A percentile compares a stretch with the other conserved stretches of the same genome.
These are phyloP conservation scores for Pseudoatta argentina DNA, from an alignment of 1,140 invertebrate genomes.

Conservation along the genomic window DNA sequence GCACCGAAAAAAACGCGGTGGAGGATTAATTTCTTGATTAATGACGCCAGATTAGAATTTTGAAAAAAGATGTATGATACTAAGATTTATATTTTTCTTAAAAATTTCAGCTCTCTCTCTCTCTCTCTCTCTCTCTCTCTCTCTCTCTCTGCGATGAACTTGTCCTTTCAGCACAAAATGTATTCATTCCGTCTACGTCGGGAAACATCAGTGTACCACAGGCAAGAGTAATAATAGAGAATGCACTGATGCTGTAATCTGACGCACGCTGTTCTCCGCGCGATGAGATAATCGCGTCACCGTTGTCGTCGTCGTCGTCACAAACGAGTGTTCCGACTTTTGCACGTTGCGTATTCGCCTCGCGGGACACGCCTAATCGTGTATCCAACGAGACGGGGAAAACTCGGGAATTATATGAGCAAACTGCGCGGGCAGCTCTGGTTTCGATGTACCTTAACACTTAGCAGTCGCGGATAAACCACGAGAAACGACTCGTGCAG, in stretches of 20 bases:
- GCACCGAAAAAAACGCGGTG: background rate
- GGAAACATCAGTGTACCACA: background rate
- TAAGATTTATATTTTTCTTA: background rate
- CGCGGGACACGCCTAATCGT: slow-evolving; percentile 30
- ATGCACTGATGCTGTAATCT: slow-evolving; percentile 28
- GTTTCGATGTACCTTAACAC: slow-evolving; percentile 70
- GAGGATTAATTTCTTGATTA: background rate
- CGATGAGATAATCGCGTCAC: slow-evolving; percentile 44
- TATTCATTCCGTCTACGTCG: slow-evolving; percentile 1
- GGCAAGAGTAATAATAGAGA: slow-evolving; percentile 16
- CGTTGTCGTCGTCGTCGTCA: background rate
- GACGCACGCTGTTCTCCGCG: slow-evolving; percentile 13
- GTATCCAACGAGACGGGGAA: slow-evolving; percentile 39
- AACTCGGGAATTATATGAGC: slow-evolving; percentile 66
- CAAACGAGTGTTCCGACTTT: slow-evolving; percentile 50
- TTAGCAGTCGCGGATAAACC: slow-evolving; percentile 70
- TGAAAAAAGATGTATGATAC: background rate
- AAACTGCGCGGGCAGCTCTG: slow-evolving; percentile 61
- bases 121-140: no score
- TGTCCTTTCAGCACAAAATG: background rate
- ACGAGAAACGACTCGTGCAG: slow-evolving; percentile 68
- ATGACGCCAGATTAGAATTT: background rate
- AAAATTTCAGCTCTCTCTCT: background rate
- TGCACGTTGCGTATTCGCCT: slow-evolving; percentile 6
- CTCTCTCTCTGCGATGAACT: no score